Base-by-base conservation (phyloP, 2,113 vertebrate species). In the Alces alces region DNA sequence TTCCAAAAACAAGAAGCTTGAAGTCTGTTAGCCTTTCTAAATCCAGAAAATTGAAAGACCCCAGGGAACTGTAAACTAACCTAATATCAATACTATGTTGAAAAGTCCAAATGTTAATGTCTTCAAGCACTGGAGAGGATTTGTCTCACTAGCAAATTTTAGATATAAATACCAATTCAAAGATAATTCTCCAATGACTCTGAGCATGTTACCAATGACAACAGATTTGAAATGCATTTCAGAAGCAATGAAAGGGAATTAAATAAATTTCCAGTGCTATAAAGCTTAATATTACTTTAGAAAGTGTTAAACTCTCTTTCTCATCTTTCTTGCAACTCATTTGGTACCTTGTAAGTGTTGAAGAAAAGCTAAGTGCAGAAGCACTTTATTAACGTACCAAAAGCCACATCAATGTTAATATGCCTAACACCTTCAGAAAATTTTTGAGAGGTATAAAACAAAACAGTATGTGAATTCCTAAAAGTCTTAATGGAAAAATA, bases 191-290 rank as follows among this genome's bases (percentile, higher is more conserved):
- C 78, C 93, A 36, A 45, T 89, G 82, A 94, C 82, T 92, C 61
- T 95, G 94, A 95, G 13, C 88, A 80, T 84, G 95, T 94, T 86
- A 88, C 61, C 30, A 89, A 93, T 86, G 94, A 95, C 93, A 87
- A 93, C 90, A 97, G 70, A 96, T 95, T 86, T 90, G 80, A 97
- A 94, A 97, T 80, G 88, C 80, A 78, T 95, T 94, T 95, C 85
- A 66, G 91, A 95, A 58, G 91, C 27, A 88, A 61, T 93, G 93
- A 97, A 82, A 88, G 21, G 91, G 60, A 96, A 94, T 97, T 96
- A 97, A 92, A 84, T 45, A 97, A 85, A 85, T 95, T 93, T 58
- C 86, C 84, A 64, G 55, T n/a, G 73, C 86, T 94, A 6, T 76
- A 93, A 94, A 96, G 89, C 60, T 88, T 91, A 70, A 86, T 66